Evolutionary conservation across 2,888 invertebrate species (phyloP).

Genomic region (Brachycybe producta): DNA sequence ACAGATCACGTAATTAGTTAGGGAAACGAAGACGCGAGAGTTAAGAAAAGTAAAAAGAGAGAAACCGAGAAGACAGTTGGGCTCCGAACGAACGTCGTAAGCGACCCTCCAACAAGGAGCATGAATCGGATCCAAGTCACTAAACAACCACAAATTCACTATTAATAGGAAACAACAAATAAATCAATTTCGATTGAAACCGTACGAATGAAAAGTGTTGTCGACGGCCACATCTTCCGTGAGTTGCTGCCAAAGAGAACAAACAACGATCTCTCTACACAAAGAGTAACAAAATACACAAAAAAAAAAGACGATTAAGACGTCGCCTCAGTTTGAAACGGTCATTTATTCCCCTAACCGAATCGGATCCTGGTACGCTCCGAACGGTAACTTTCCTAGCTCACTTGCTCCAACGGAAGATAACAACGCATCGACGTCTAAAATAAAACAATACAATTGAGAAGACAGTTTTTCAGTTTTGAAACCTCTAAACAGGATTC

Average conservation of each 20-base stretch:
- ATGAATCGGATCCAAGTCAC: slow-evolving; percentile 65
- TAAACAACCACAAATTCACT: slow-evolving; percentile 19
- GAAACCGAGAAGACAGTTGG: slow-evolving; percentile 57
- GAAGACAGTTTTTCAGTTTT: too few relatives aligned
- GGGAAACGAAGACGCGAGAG: slow-evolving; percentile 53
- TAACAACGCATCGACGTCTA: slow-evolving; percentile 42
- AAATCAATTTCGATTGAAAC: slow-evolving; percentile 10
- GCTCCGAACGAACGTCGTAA: slow-evolving; percentile 49
- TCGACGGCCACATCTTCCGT: slow-evolving; percentile 77
- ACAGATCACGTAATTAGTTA: slow-evolving; percentile 35
- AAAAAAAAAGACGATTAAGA: neutral
- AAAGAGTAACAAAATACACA: slow-evolving; percentile 18
- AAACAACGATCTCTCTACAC: slow-evolving; percentile 53
- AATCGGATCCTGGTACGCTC: slow-evolving; percentile 64
- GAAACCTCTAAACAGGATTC: too few relatives aligned
- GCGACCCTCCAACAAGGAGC: slow-evolving; percentile 57
- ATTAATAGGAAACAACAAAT: neutral
- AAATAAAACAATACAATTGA: neutral
- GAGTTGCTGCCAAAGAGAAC: slow-evolving; percentile 74
- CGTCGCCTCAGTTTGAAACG: neutral
- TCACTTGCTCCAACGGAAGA: slow-evolving; percentile 42
- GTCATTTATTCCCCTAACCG: slow-evolving; percentile 32
- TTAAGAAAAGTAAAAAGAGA: too few relatives aligned
- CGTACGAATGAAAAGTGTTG: slow-evolving; percentile 59
- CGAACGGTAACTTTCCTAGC: slow-evolving; percentile 60